Evolutionary conservation across 1,140 invertebrate species (phyloP), one percentile per base, ranked within the genome.

Genomic region (Drosophila albomicans): DNA sequence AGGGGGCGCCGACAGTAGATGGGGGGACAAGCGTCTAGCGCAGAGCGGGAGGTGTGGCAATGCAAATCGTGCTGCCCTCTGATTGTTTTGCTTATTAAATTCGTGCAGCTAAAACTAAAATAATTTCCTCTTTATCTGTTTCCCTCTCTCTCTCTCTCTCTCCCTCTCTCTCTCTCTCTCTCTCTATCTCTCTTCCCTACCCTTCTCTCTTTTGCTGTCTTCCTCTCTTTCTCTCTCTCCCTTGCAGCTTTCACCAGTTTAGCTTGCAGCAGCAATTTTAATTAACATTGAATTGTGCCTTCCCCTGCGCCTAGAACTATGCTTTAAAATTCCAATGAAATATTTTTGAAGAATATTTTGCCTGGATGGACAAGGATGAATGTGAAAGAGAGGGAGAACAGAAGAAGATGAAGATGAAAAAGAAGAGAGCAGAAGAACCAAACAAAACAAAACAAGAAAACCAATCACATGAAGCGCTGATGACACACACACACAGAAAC

Each of bases 251-350:
- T 88, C 85, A 84, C 82, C 73, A 66, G 69, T 79, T 78, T 88
- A 88, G 84, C 84, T 82, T 88, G 82, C 82, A 88, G 84, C 82
- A 88, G 74, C 82, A 86, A 87, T 87, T 88, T 88, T 86, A 86
- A 86, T 86, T 86, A 86, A 88, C 70, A 80, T 88, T 89, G 85
- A 88, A 88, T 88, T 88, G 85, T 87, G 84, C 84, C 80, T 89
- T 89, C 73, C 86, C 78, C 85, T 86, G 85, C 85, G 86, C 81
- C 81, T 78, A 69, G 70, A 88, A 81, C 43, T 80, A 82, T 82
- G 74, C 75, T 78, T 84, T 81, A 66, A 84, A 67, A 73, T 82
- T 91, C 85, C 86, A 85, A 62, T 64, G 72, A 90, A 91, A 91
- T 91, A 91, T 91, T 91, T 77, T 46, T 25, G 5, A 79, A 70